Conservation (phyloP, 2,888 invertebrate species). For the Portevinia maculata region DNA sequence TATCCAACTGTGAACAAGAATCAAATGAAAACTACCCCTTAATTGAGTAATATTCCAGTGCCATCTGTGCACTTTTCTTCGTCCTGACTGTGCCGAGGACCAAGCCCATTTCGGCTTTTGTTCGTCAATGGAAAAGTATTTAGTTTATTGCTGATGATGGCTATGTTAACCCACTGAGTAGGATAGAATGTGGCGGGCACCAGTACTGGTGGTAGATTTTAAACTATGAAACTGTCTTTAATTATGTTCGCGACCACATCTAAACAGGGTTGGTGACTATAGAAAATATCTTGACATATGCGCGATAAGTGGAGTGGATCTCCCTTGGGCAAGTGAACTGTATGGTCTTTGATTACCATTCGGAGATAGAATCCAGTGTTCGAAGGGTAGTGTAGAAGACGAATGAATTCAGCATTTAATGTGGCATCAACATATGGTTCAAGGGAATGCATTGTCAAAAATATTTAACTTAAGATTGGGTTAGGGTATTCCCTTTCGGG, state of each 20-base stretch:
- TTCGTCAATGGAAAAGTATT: slow-evolving; percentile 80
- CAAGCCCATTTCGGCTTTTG: slow-evolving; percentile 56
- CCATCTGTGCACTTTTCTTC: slow-evolving; percentile 76
- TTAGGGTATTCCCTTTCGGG: slow-evolving; percentile 30
- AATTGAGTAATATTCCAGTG: slow-evolving; percentile 76
- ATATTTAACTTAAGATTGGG: slow-evolving; percentile 22
- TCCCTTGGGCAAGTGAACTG: slow-evolving; percentile 49
- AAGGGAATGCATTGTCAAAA: slow-evolving; percentile 23
- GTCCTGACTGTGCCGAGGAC: slow-evolving; percentile 67
- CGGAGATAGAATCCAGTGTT: slow-evolving; percentile 42
- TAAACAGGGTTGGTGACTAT: slow-evolving; percentile 75
- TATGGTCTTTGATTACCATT: slow-evolving; percentile 73
- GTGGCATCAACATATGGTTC: slow-evolving; percentile 83
- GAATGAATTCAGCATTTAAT: slow-evolving; percentile 82
- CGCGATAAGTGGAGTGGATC: slow-evolving; percentile 76
- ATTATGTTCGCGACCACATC: slow-evolving; percentile 76
- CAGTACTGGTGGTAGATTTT: slow-evolving; percentile 51
- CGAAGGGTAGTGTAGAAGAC: slow-evolving; percentile 77
- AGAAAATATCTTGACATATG: slow-evolving; percentile 82
- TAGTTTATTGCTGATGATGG: slow-evolving; percentile 82
- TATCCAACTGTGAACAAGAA: slow-evolving; percentile 76
- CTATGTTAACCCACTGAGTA: slow-evolving; percentile 79
- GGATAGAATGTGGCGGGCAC: slow-evolving; percentile 28
- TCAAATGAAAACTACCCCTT: slow-evolving; percentile 82
- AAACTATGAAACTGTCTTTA: slow-evolving; percentile 73